Evolutionary conservation across 1,140 invertebrate species (phyloP), one percentile per base, ranked within the genome.

Genomic region (Ceratosolen solmsi): DNA sequence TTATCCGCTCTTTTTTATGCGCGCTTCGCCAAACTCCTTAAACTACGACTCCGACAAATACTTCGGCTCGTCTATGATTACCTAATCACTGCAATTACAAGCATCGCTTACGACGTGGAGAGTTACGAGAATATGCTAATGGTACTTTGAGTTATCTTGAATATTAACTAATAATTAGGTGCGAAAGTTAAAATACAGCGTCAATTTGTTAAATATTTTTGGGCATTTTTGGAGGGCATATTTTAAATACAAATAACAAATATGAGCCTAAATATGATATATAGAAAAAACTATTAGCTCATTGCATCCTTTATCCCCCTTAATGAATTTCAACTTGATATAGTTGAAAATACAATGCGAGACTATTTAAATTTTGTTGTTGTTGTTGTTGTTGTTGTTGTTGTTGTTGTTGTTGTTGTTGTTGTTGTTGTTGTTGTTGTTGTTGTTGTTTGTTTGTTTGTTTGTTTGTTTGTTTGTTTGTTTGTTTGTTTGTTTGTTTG

Each of bases 71-170:
- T 22, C 4, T 20, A 9, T 13, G 30, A 15, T 13, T 41, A n/a
- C 30, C 25, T 75, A 75, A 75, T 58, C 54, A 36, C 54, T n/a
- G 54, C 54, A 56, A 58, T 75, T 75, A 58, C 25, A 38, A 75
- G 60, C 17, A n/a, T 63, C 63, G 46, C n/a, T 22, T 15, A n/a
- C 33, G 1, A 22, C 22, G 20, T 38, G 7, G 1, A 8, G 22
- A 68, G 38, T 41, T 70, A 46, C 17, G 0, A 70, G 22, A 51
- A 51, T 27, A 51, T 30, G 70, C 70, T 30, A n/a, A 72, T 72
- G 17, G 15, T 0, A 22, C 4, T 68, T 13, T 30, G 25, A 60
- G 25, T 11, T 27, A 30, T 60, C 58, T 17, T 27, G 30, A 58
- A 58, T 58, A 25, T 58, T 22, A 58, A 58, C n/a, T 46, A 46